Base-by-base conservation (phyloP, 2,113 vertebrate species). In the Myotis brandtii region DNA sequence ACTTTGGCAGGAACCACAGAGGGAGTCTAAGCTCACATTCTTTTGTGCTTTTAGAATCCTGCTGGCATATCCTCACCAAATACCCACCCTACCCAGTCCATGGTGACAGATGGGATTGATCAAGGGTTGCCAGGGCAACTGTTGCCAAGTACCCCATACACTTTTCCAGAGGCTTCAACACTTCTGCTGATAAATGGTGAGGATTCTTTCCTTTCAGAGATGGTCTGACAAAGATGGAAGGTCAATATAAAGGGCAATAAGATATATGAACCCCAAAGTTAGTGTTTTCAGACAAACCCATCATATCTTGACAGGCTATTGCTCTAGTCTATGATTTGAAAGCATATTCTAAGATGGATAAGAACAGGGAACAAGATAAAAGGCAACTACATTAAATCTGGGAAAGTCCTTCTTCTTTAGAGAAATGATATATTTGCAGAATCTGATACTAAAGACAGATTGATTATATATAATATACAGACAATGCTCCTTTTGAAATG, bases 141-240 rank as follows among this genome's bases (percentile, higher is more conserved):
- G n/a, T 64, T 86, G 50, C 34, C 46, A 48, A n/a, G n/a, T 46
- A 21, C 25, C 18, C 69, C 46, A 40, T 3, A 4, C 12, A 3
- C 27, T 69, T 23, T 70, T 75, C 40, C 34, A 91, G 73, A 91
- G 20, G 40, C 21, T 86, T 94, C 37, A 84, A 66, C 3, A 21
- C 67, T 77, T 85, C 9, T 95, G 14, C 43, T 93, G 83, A 85
- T 67, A 86, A 96, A 95, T 59, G 5, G 17, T 9, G 30, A 73
- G 14, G 43, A 32, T 80, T 90, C 34, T 43, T 66, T 85, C 50
- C 37, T 30, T 72, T 96, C 12, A 21, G 52, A 79, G 79, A 81
- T 32, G 93, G 73, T 95, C 46, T 91, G 81, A 95, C 73, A 92
- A 97, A 96, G 77, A 96, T 52, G 17, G 84, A 96, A 97, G 56